phyloP scores from a whole-genome alignment of 2,888 invertebrate species.

The Drosophila pseudotalamancana region DNA sequence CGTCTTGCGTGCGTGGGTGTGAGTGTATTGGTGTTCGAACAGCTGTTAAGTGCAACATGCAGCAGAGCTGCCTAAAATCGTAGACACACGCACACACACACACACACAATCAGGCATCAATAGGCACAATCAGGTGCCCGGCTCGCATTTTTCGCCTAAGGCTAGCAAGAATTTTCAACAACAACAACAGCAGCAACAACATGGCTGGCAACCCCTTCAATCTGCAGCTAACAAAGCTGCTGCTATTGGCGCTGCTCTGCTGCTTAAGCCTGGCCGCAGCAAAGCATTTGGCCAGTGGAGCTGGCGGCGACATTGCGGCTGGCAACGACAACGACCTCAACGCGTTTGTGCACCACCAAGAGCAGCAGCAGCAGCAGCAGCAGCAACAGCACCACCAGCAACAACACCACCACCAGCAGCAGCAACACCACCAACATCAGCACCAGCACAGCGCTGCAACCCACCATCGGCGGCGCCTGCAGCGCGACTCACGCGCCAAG shows the following conservation, averaged over 20 bases:
- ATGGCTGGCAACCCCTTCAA: constrained; percentile 46
- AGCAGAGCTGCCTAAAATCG: constrained; percentile 47
- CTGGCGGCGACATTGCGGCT: constrained; percentile 35
- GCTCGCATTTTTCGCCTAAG: constrained; percentile 25
- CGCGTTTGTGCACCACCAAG: constrained; percentile 19
- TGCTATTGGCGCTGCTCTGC: constrained; percentile 53
- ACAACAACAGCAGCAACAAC: constrained; percentile 23
- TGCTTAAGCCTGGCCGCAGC: constrained; percentile 51
- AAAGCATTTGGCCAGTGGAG: constrained; percentile 55
- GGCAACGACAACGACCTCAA: constrained; percentile 25
- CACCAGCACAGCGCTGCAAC: constrained; percentile 67
- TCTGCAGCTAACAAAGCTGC: constrained; percentile 37
- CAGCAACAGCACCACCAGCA: constrained; percentile 40
- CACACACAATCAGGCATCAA: not conserved
- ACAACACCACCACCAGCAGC: constrained; percentile 40
- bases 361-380: constrained; percentile 30
- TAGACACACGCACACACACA: constrained; percentile 12
- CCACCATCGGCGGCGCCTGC: constrained; percentile 75
- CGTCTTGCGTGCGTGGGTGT: constrained; percentile 30
- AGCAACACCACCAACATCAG: constrained; percentile 49
- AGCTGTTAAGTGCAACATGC: constrained; percentile 72
- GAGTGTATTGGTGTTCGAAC: constrained; percentile 63
- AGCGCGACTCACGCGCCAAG: constrained; percentile 76
- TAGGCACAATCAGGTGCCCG: constrained; percentile 18
- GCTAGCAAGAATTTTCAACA: constrained; percentile 42